phyloP scores from a whole-genome alignment of 2,113 vertebrate species.

The Syrrhaptes paradoxus region DNA sequence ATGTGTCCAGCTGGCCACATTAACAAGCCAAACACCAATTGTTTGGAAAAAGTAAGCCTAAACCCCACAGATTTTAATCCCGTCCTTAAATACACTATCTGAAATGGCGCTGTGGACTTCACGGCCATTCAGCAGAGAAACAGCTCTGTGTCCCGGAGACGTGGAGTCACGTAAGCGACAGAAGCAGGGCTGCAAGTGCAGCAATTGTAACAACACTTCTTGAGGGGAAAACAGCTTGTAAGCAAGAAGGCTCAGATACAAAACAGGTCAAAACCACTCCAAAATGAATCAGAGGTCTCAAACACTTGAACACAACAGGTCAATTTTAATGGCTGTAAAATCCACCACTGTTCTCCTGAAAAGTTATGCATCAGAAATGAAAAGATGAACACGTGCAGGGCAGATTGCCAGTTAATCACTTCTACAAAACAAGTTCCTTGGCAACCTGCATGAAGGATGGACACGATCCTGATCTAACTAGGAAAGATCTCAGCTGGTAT shows the following conservation, averaged over 20 bases:
- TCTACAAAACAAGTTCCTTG: not conserved
- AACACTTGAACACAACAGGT: not conserved
- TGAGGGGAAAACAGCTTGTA: conserved; percentile 1
- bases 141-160: not conserved
- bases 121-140: not conserved
- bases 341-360: not conserved
- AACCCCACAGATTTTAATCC: not conserved
- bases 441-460: not conserved
- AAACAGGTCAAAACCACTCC: not conserved
- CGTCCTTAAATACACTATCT: not conserved
- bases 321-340: not conserved
- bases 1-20: not conserved
- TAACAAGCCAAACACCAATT: not conserved
- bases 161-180: not conserved
- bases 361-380: not conserved
- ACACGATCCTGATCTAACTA: not conserved
- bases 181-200: not conserved
- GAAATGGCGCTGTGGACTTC: not conserved
- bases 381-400: not conserved
- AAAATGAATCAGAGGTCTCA: not conserved
- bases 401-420: not conserved
- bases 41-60: not conserved
- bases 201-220: not conserved
- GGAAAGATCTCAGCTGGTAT: not conserved
- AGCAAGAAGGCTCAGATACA: not conserved